Evolutionary conservation across 2,113 vertebrate genomes (phyloP).

Genomic region (Leucoraja erinaceus): DNA sequence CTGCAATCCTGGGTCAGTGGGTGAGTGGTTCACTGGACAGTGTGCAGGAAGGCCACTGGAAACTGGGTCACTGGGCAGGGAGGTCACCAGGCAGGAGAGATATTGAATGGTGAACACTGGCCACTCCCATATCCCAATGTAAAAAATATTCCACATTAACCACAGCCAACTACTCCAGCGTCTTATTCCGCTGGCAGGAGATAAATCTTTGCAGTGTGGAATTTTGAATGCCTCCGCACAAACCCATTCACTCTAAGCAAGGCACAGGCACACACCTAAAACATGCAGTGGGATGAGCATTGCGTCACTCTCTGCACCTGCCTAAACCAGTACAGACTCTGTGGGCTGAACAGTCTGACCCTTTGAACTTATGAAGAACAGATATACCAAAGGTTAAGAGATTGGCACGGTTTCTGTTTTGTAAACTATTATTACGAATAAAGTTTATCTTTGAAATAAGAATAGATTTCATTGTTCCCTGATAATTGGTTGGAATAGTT

Average conservation of each 20-base stretch:
- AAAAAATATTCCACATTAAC: not conserved
- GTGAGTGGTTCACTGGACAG: too few species aligned
- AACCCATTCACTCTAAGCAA: not conserved
- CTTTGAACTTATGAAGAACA: too few species aligned
- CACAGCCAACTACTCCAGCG: not conserved
- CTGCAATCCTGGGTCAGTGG: too few species aligned
- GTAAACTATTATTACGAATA: too few species aligned
- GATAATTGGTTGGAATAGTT: not conserved
- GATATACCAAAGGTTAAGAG: too few species aligned
- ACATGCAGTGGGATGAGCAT: not conserved
- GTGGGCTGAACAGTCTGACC: too few species aligned
- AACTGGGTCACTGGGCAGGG: too few species aligned
- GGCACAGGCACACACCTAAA: not conserved
- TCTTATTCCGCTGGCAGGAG: not conserved
- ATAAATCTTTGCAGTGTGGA: not conserved
- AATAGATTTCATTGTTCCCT: not conserved
- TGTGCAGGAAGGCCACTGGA: too few species aligned
- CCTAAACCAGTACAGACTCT: too few species aligned
- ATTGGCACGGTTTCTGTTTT: too few species aligned
- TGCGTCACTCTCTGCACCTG: not conserved
- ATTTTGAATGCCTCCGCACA: not conserved
- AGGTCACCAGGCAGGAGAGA: not conserved
- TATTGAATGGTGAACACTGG: not conserved
- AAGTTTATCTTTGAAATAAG: too few species aligned
- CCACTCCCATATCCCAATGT: not conserved